Evolutionary conservation across 2,797 vertebrate species (phyloP), one percentile per base, ranked within the genome.

Genomic region (Peromyscus attwateri): DNA sequence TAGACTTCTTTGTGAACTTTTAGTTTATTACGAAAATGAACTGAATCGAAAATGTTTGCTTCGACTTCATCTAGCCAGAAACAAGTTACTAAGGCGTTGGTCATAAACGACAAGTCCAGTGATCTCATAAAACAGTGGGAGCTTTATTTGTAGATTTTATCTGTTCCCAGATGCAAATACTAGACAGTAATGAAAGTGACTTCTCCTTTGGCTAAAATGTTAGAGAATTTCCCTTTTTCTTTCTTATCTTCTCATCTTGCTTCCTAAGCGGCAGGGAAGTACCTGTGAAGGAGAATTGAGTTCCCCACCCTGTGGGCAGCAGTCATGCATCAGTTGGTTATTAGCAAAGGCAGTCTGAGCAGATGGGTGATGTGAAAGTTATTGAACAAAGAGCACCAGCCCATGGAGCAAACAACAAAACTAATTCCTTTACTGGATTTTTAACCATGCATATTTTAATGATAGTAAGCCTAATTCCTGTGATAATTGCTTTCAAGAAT

Each of bases 241-340:
- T 68, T 81, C 76, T 66, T 55, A 37, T 23, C 6, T 79, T 37
- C 57, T 80, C 49, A 71, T 79, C 87, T 19, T 89, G 68, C 92
- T 91, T 92, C 87, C 92, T 95, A 94, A 82, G 77, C 52, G 82
- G 85, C 17, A 76, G 4, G 88, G 68, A 92, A 29, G 27, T 92
- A 23, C 49, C 84, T 83, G 29, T 37, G 75, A 87, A 94, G 88
- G 14, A 89, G 81, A 95, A 95, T 82, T 77, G 19, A 81, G 73
- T 68, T 37, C 64, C 75, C 17, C 49, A 62, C 13, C 34, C 12
- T 95, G 55, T 80, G 16, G n/a, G 83, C 21, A 93, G n/a, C 34
- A 70, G 76, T 89, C 16, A 4, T 90, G 93, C 93, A 95, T 96
- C 43, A 40, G n/a, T 76, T 82, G 71, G 57, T 92, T 93, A 92